Conservation (phyloP, 1,140 invertebrate species). For the Drosophila baimaii region DNA sequence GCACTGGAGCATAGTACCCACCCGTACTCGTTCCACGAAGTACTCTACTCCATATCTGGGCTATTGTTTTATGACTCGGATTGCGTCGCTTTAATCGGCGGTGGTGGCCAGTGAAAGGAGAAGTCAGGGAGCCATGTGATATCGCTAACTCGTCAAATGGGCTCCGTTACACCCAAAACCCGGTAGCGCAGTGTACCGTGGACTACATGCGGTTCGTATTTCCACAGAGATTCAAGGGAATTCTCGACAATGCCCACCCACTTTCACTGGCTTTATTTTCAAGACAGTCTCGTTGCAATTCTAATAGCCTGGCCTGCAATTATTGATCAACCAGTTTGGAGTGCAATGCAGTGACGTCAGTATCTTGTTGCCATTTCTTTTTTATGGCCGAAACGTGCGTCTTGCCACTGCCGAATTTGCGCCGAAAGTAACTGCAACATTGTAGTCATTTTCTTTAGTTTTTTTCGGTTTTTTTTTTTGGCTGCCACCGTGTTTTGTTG, state of each 20-base stretch:
- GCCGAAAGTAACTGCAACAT: constrained; percentile 59
- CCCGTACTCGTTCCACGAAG: constrained; percentile 14
- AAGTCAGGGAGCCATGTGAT: constrained; percentile 77
- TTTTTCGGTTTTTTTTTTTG: constrained; percentile 8
- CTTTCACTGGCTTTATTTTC: constrained; percentile 29
- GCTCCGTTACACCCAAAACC: constrained; percentile 73
- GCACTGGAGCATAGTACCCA: constrained; percentile 60
- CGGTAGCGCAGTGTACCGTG: constrained; percentile 76
- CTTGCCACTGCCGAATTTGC: constrained; percentile 64
- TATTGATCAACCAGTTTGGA: constrained; percentile 56
- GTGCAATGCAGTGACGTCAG: constrained; percentile 34
- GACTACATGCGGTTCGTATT: constrained; percentile 26
- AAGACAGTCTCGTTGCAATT: constrained; percentile 59
- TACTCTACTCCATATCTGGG: constrained; percentile 31
- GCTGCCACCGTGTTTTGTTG: constrained; percentile 64
- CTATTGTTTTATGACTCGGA: constrained; percentile 70
- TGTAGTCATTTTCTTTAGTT: constrained; percentile 24
- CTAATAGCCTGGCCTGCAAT: constrained; percentile 66
- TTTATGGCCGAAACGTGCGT: constrained; percentile 62
- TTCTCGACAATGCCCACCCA: constrained; percentile 2
- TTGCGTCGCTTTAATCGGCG: constrained; percentile 62
- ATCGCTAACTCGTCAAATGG: constrained; percentile 72
- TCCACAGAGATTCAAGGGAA: constrained; percentile 26
- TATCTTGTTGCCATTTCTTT: constrained; percentile 36
- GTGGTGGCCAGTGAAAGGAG: constrained; percentile 70